Evolutionary conservation across 2,888 invertebrate genomes (phyloP).

Genomic region (Pandemis corylana): DNA sequence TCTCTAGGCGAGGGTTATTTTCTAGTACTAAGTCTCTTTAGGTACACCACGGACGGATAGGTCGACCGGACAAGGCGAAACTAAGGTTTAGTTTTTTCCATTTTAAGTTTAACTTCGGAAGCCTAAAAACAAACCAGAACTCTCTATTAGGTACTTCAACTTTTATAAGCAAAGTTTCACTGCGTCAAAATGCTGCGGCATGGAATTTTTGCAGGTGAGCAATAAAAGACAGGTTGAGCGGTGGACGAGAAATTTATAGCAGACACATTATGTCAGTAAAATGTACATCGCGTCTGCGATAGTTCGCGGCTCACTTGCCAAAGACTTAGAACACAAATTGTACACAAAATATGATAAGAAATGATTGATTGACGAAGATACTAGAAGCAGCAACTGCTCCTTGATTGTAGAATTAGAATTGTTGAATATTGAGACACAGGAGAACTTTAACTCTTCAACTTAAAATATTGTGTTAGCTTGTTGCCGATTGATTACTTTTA

Average conservation of each 20-base stretch:
- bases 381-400: no score
- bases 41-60: no score
- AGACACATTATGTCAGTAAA: conserved; percentile 20
- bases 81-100: no score
- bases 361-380: neutral
- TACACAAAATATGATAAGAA: neutral
- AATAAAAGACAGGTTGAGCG: conserved; percentile 13
- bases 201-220: conserved; percentile 22
- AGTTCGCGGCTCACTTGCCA: neutral
- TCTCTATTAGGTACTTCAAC: neutral
- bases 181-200: conserved; percentile 36
- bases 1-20: no score
- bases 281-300: neutral
- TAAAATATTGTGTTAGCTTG: no score
- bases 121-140: neutral
- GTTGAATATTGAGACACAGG: neutral
- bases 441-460: neutral
- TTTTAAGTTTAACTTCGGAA: no score
- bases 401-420: neutral
- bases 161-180: conserved; percentile 21
- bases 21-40: no score
- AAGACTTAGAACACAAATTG: neutral
- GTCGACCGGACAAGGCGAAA: no score
- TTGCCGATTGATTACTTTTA: no score
- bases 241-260: conserved; percentile 5